Base-by-base conservation (phyloP, 2,113 vertebrate genomes). In the Chaetodon trifascialis region DNA sequence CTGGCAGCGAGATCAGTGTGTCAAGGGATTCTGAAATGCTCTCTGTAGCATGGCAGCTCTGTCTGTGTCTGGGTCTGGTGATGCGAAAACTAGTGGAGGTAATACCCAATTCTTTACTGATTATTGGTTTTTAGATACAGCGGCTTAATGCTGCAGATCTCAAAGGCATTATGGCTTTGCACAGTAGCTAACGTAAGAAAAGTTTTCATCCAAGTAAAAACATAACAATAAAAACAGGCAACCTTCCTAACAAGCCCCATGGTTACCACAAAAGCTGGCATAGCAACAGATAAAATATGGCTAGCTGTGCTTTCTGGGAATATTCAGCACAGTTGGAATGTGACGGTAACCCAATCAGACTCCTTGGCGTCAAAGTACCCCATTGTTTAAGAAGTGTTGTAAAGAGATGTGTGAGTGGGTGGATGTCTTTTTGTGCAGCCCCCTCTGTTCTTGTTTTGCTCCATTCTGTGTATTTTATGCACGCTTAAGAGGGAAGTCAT, bases 1-100 rank as follows among this genome's bases (percentile, higher is more conserved):
- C 83, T 93, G 91, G 92, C 83, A 83, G 60, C 10, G 38, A 73
- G 80, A 80, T 76, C 67, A 80, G 82, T 76, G 74, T 80, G 80
- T 83, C 73, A 38, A 60, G 85, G 82, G 83, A 83, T 76, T 76
- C 34, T 68, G 74, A 83, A 82, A 77, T 64, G 74, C 62, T 86
- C 58, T 74, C 25, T 15, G 77, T 42, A 34, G 63, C 12, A 25
- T 81, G 63, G 66, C 79, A 51, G 58, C 51, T 76, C 74, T 56
- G 38, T 79, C 56, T 79, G 79, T 52, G 44, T 58, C 44, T 74
- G 56, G 11, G 16, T 38, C 30, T 30, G 30, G 30, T 30, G 30
- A 5, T 42, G 42, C 76, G 60, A 65, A 73, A 54, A 23, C 49
- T 14, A 12, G 30, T 79, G 63, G 30, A 30, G 1, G 40, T 62